Evolutionary conservation across 2,888 invertebrate species (phyloP), one percentile per base, ranked within the genome.

Genomic region (Sphaerophoria rueppellii): DNA sequence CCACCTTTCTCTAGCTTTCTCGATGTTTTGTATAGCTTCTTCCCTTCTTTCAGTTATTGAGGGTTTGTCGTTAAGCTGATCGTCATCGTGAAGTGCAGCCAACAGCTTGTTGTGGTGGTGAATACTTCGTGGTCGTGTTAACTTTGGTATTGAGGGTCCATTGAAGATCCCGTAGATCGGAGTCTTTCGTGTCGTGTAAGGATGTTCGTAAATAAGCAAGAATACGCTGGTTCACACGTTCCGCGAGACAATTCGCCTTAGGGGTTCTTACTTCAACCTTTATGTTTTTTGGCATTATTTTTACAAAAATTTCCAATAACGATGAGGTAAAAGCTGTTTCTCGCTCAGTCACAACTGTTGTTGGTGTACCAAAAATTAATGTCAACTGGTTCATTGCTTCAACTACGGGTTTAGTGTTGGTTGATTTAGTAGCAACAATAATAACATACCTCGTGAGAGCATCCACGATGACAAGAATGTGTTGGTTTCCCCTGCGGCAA

Each of bases 261-360:
- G 87, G 87, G 7, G 82, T 86, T 11, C 83, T 69, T 3, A 83
- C 87, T 1, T 79, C 82, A n/a, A 75, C 75, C 50, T 87, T 81
- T 5, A 86, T 87, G 86, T 14, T 82, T 70, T 6, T 85, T 80
- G 7, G 60, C 70, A 24, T 86, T 67, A 6, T 60, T n/a, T 7
- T 67, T 9, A 2, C 69, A 16, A 46, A 82, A 82, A 2, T 54
- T 9, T 58, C 77, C n/a, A 77, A 78, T 5, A 24, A 11, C 6
- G 50, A 16, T 4, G 83, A 85, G 5, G 75, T 83, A 48, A 79
- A 79, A 3, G 73, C 71, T 0, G 73, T 77, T 9, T 73, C 81
- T n/a, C 77, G 12, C 9, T 81, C 55, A 9, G 60, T 55, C 4
- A 67, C 65, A 2, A 80, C 7, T 7, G 40, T 50, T 43, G 16